Evolutionary conservation across 2,113 vertebrate species (phyloP).

Genomic region (Haemorhous mexicanus): DNA sequence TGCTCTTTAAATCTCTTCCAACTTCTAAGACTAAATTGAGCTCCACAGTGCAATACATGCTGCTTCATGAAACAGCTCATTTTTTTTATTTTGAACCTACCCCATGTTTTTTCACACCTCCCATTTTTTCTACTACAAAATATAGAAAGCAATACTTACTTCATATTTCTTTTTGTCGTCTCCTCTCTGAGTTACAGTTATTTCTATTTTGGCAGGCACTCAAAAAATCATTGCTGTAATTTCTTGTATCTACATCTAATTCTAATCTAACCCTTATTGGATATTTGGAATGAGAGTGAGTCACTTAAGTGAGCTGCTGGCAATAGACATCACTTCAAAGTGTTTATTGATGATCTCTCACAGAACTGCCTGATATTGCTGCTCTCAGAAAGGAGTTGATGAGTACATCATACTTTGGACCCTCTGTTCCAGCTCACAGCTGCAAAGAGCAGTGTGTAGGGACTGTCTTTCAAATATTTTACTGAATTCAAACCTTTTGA

Average conservation of each 20-base stretch:
- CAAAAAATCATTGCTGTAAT: not conserved
- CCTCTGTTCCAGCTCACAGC: not conserved
- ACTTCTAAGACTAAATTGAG: not conserved
- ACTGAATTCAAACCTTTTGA: not conserved
- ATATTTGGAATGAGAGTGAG: not conserved
- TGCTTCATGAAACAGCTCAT: not conserved
- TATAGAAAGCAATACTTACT: not conserved
- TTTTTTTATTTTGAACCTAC: not conserved
- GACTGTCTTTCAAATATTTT: not conserved
- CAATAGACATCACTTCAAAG: not conserved
- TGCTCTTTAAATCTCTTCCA: not conserved
- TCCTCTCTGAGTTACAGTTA: not conserved
- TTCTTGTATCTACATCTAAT: not conserved
- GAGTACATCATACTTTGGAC: not conserved
- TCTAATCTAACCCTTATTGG: not conserved
- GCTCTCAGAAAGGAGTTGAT: not conserved
- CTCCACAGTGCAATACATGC: not conserved
- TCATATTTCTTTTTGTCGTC: not conserved
- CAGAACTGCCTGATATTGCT: not conserved
- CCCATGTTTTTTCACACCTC: not conserved
- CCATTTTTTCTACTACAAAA: not conserved
- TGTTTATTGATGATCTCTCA: not conserved
- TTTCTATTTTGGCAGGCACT: not conserved
- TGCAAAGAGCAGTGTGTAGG: not conserved
- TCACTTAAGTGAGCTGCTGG: slow-evolving; percentile 2